Percentiles rank a stretch among this genome's conserved stretches.
phyloP scores from a whole-genome alignment of 2,113 vertebrate species.

The Sakesphorus luctuosus region DNA sequence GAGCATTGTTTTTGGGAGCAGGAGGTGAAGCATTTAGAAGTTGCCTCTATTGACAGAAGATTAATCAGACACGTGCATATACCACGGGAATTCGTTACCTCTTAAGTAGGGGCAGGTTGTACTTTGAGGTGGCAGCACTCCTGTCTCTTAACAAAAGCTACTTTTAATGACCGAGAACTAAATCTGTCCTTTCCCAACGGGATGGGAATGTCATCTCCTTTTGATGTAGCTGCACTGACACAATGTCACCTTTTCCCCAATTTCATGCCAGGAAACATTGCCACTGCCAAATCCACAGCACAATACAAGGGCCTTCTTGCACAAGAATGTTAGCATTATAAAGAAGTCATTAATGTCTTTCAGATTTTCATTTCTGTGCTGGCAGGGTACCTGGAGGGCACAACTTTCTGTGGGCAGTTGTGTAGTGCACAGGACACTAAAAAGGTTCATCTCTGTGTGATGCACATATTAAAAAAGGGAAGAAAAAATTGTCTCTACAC shows the following conservation, averaged over 20 bases:
- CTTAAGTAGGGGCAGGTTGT: neutral
- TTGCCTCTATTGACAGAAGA: neutral
- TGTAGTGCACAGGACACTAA: slow-evolving; percentile 12
- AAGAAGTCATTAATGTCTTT: slow-evolving; percentile 46
- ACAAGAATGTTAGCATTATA: slow-evolving; percentile 2
- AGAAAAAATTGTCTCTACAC: slow-evolving; percentile 33
- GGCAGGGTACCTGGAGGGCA: slow-evolving; percentile 8
- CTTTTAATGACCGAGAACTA: neutral
- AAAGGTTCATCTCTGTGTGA: slow-evolving; percentile 53
- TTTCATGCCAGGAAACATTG: neutral
- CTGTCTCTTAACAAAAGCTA: neutral
- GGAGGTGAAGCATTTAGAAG: neutral
- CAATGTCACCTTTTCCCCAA: neutral
- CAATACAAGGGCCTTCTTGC: neutral
- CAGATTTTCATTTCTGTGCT: slow-evolving; percentile 45
- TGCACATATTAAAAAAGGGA: slow-evolving; percentile 49
- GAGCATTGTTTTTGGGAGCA: neutral
- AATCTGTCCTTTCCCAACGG: neutral
- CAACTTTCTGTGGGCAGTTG: slow-evolving; percentile 17
- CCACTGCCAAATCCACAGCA: neutral
- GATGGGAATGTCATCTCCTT: neutral
- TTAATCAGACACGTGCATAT: neutral
- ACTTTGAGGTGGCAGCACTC: neutral
- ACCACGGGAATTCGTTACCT: neutral
- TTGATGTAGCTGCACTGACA: neutral